Evolutionary conservation across 1,140 invertebrate species (phyloP), one percentile per base, ranked within the genome.

Genomic region (Drosophila hydei): DNA sequence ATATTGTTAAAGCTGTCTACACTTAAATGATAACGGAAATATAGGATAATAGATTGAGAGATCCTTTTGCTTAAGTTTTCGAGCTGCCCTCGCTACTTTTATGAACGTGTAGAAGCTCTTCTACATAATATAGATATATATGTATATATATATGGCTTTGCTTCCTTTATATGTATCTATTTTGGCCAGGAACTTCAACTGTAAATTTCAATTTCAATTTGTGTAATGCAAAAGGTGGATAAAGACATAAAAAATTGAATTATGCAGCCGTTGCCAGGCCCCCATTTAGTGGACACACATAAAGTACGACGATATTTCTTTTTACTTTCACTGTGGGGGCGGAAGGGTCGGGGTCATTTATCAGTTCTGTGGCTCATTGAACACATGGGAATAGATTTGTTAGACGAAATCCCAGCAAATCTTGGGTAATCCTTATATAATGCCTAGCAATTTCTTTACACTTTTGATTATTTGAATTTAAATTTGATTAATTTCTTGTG

Each of bases 181-280:
- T 30, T 30, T 11, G 9, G 30, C 2, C 9, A 8, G 30, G 30
- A 33, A 33, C 11, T 33, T 33, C 62, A 48, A 60, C 72, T 63
- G 58, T 69, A 72, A 77, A 80, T 84, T 84, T 87, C 80, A 80
- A 60, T 45, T 60, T 36, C 65, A 63, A 70, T 70, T 70, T 70
- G 67, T 54, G 33, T 70, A 70, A 70, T 70, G 59, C 79, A 48
- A 67, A 77, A 72, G 81, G 30, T 33, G 30, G 30, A 33, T 11
- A 12, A 65, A 76, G 64, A 73, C 71, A 81, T 81, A 48, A 64
- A 12, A 80, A 81, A 78, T 87, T 81, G 81, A 87, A 75, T 87
- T 87, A 87, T 79, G 62, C 58, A 65, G 65, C 56, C 55, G 74
- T 69, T 76, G 59, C 38, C 27, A 23, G 64, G 38, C 36, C 47